Base-by-base conservation (phyloP, 92 coral and sea anemone genomes). In the Phenganax subtilis region DNA sequence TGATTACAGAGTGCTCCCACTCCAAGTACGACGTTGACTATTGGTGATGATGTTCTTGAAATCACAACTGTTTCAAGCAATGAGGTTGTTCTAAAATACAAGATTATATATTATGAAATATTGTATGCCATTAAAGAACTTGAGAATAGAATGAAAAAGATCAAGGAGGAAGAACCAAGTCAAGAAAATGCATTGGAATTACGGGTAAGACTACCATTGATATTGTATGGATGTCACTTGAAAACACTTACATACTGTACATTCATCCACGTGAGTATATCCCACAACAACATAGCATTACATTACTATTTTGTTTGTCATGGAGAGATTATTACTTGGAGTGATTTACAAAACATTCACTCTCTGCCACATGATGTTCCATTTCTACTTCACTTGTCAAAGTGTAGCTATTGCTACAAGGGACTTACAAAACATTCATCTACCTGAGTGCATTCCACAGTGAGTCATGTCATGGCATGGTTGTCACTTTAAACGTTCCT, bases 261-360 rank as follows among this genome's bases (percentile, higher is more conserved):
- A 37, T 37, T 37, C 5, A 37, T 37, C 47, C 47, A 37, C 47
- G 3, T 5, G 47, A 37, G 47, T 37, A 37, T 0, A 37, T 37
- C 47, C 47, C 47, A 37, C 47, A 37, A 37, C 51, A 30, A 51
- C 4, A 66, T 3, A 20, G 72, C 2, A 47, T 27, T 51, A 9
- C 10, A 30, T 29, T 66, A 47, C 28, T 27, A 3, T 10, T 9
- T 37, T 66, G 51, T 25, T 66, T 27, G 7, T 27, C 28, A 5
- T 9, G 72, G 72, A 30, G 72, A 15, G 7, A 66, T 61, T 14
- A 61, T 70, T 87, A 0, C 47, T 37, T 37, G 47, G 2, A 37
- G 47, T 1, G 5, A 37, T 76, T 79, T 85, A 6, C 65, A 74
- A 55, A 82, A 84, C 54, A 82, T 87, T n/a, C 84, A 84, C 5